These are phyloP conservation scores for Xanthostigma xanthostigma DNA, from an alignment of 2,888 invertebrate genomes.

Conservation along the genomic window DNA sequence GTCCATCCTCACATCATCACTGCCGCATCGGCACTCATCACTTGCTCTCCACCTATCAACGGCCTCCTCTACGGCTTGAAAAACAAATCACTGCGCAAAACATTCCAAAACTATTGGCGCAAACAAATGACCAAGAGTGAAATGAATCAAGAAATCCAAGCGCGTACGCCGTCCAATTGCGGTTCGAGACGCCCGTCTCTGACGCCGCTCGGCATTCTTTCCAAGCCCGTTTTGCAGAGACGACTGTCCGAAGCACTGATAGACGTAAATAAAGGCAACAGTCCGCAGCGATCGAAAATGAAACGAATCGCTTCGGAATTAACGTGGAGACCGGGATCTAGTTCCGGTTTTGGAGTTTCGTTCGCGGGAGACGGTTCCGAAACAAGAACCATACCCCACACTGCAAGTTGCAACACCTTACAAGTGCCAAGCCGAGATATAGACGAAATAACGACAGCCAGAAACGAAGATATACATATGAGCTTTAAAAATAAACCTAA, in stretches of 20 bases:
- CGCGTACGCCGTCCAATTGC: conserved; percentile 62
- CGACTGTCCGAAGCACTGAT: conserved; percentile 40
- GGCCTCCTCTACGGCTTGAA: conserved; percentile 65
- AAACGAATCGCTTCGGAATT: conserved; percentile 34
- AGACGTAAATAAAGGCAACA: conserved; percentile 26
- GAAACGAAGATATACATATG: conserved; percentile 22
- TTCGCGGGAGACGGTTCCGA: conserved; percentile 21
- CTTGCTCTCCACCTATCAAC: conserved; percentile 57
- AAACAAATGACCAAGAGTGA: conserved; percentile 66
- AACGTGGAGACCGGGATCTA: conserved; percentile 34
- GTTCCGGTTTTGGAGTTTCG: conserved; percentile 22
- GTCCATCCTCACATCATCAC: conserved; percentile 36
- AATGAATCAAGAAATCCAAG: conserved; percentile 66
- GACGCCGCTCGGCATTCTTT: conserved; percentile 37
- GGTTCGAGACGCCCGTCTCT: conserved; percentile 59
- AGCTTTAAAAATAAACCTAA: conserved; percentile 11
- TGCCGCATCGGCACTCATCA: conserved; percentile 46
- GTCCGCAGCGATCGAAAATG: conserved; percentile 24
- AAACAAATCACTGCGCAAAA: conserved; percentile 53
- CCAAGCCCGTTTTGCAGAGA: conserved; percentile 35
- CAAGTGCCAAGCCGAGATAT: conserved; percentile 41
- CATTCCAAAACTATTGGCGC: conserved; percentile 61
- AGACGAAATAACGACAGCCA: conserved; percentile 24
- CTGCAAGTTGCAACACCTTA: conserved; percentile 53
- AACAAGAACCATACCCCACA: conserved; percentile 39